Evolutionary conservation across 2,888 invertebrate genomes (phyloP), one percentile per base, ranked within the genome.

Genomic region (Polyommatus iphigenia): DNA sequence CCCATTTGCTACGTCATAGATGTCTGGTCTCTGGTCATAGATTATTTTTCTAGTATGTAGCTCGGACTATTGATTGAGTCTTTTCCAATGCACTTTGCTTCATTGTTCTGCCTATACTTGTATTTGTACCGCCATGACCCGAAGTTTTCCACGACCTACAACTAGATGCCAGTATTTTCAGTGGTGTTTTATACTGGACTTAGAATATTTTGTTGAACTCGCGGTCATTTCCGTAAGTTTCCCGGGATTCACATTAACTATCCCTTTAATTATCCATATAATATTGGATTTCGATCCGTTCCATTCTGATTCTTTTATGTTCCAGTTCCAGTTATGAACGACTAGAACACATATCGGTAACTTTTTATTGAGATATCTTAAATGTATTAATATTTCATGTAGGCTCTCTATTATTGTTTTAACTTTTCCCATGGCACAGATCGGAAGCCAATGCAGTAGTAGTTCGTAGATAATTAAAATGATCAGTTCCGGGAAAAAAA

Each of bases 401-500:
- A 36, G 8, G 7, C 32, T 36, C 4, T 8, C 5, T 8, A 0
- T 8, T 36, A 36, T 8, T 2, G 41, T n/a, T 54, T 59, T 59
- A 8, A n/a, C 57, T 59, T 59, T 59, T 59, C 54, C 18, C 18
- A 18, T 5, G 54, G 18, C 54, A 1, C 54, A n/a, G 57, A 72
- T 46, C 20, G n/a, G 72, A 41, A 72, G 8, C 20, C 36, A 72
- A 10, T 41, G 20, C 46, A n/a, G 80, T 78, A 79, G 80, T 81
- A 81, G 82, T 79, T 80, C 80, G 77, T 77, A 76, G 78, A 36
- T 84, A 85, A 87, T 89, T 88, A 87, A 87, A 88, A 59, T 59
- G n/a, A 88, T 90, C 88, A 88, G 88, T 89, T 89, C 87, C 83
- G 82, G 84, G 84, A 83, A 83, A 83, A 85, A 87, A 46, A 88